Evolutionary conservation across 2,888 invertebrate species (phyloP).

Genomic region (Noctua janthina): DNA sequence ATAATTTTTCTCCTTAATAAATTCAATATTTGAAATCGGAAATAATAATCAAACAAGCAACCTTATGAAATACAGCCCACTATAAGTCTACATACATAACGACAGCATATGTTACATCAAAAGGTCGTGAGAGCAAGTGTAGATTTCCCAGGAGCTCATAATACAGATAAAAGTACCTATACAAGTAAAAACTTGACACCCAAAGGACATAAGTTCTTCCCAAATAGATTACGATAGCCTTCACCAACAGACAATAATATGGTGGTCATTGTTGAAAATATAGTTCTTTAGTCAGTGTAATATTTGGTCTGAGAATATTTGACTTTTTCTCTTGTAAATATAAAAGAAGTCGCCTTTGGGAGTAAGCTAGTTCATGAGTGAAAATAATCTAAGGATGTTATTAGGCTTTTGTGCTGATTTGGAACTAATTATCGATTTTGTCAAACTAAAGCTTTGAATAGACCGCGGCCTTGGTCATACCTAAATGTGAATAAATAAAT

Average conservation of each 20-base stretch:
- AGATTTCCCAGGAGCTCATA: constrained; percentile 81
- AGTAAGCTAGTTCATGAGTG: neutral
- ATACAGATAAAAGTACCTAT: constrained; percentile 80
- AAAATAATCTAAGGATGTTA: neutral
- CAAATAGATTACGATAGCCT: constrained; percentile 80
- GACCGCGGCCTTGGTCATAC: neutral
- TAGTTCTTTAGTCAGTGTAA: constrained; percentile 17
- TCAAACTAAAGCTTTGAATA: neutral
- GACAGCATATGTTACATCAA: constrained; percentile 55
- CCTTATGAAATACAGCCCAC: constrained; percentile 20
- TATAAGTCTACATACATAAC: constrained; percentile 34
- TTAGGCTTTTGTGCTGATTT: neutral
- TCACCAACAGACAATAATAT: constrained; percentile 63
- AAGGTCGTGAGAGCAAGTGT: constrained; percentile 71
- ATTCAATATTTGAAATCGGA: neutral
- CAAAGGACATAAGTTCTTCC: constrained; percentile 75
- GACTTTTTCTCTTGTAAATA: constrained; percentile 28
- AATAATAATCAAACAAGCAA: neutral
- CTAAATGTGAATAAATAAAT: neutral
- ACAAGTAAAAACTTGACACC: constrained; percentile 79
- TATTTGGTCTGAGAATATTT: constrained; percentile 31
- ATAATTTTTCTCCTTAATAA: too few relatives aligned
- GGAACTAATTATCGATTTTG: neutral
- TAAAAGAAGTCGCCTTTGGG: neutral
- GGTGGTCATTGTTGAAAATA: constrained; percentile 60